Evolutionary conservation across 2,888 invertebrate species (phyloP).

Genomic region (Rugalucina vietnamica): DNA sequence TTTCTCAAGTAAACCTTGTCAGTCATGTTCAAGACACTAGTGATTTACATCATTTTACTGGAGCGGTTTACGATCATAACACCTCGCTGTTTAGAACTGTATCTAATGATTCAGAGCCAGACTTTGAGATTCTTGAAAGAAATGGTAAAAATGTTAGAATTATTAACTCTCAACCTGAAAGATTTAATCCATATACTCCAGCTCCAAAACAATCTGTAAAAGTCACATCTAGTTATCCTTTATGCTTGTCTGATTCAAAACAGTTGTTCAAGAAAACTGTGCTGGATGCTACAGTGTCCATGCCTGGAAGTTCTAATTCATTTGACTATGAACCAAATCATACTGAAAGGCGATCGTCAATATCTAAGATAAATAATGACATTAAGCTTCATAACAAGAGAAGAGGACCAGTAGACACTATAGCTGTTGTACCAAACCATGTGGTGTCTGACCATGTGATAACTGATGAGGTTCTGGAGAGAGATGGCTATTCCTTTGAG

Average conservation of each 20-base stretch:
- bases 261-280: background rate
- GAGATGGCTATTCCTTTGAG: background rate
- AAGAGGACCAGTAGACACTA: background rate
- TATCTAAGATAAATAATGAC: background rate
- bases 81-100: slow-evolving; percentile 38
- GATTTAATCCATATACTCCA: background rate
- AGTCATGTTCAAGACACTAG: slow-evolving; percentile 23
- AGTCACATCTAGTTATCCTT: background rate
- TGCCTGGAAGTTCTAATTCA: background rate
- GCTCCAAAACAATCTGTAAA: background rate
- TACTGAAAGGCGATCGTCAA: background rate
- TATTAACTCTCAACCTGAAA: background rate
- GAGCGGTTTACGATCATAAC: slow-evolving; percentile 43
- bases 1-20: slow-evolving; percentile 38
- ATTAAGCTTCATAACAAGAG: background rate
- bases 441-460: too few relatives aligned
- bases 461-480: background rate
- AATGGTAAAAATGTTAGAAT: background rate
- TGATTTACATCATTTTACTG: slow-evolving; percentile 7
- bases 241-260: background rate
- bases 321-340: background rate
- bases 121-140: slow-evolving; percentile 16
- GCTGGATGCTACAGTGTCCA: background rate
- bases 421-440: background rate
- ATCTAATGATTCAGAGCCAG: slow-evolving; percentile 29